phyloP scores from a whole-genome alignment of 2,797 vertebrate species.

The Fistularia commersonii region DNA sequence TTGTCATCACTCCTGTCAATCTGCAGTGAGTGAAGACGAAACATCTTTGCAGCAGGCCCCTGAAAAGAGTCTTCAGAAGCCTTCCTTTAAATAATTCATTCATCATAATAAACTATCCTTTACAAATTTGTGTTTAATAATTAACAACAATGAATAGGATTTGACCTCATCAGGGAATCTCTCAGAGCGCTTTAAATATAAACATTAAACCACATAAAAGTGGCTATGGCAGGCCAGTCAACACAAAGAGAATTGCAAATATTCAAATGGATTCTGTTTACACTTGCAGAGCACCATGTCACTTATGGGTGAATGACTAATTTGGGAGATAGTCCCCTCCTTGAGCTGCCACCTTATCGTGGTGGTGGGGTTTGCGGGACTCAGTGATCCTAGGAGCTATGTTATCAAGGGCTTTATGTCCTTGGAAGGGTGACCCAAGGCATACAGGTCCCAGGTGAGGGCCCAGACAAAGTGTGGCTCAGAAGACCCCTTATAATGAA shows the following conservation, averaged over 20 bases:
- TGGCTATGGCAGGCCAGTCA: slow-evolving; percentile 18
- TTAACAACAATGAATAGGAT: slow-evolving; percentile 38
- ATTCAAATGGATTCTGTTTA: slow-evolving; percentile 19
- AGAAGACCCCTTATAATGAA: too few relatives aligned
- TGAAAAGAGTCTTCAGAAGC: slow-evolving; percentile 15
- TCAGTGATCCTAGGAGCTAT: too few relatives aligned
- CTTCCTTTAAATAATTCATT: slow-evolving; percentile 36
- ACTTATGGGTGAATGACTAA: slow-evolving; percentile 6
- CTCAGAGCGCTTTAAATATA: slow-evolving; percentile 34
- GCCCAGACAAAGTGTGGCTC: too few relatives aligned
- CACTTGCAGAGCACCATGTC: slow-evolving; percentile 3
- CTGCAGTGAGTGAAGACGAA: slow-evolving; percentile 10
- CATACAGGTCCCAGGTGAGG: too few relatives aligned
- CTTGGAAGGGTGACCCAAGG: too few relatives aligned
- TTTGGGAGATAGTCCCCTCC: not conserved
- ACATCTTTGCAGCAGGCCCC: not conserved
- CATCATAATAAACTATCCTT: slow-evolving; percentile 33
- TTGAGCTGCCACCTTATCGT: too few relatives aligned
- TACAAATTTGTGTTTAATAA: slow-evolving; percentile 39
- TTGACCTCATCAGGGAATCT: slow-evolving; percentile 36
- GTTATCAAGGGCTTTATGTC: not conserved
- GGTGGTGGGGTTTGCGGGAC: too few relatives aligned
- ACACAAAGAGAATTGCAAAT: slow-evolving; percentile 39
- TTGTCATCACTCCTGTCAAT: slow-evolving; percentile 3
- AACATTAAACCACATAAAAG: slow-evolving; percentile 42